Conservation (phyloP, 1,140 invertebrate genomes). For the Theocolax elegans region DNA sequence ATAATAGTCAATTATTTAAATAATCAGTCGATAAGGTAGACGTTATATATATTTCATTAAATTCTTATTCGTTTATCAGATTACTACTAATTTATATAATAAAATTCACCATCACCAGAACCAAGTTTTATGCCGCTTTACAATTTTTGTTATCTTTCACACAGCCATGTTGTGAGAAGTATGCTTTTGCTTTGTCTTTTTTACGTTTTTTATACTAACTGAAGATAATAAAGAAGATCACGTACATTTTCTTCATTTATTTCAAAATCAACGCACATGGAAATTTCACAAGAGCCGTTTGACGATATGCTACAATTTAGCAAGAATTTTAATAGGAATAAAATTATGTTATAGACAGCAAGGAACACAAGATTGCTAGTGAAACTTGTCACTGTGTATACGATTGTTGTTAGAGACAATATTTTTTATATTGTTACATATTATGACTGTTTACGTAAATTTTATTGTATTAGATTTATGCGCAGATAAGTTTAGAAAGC, state of each 20-base stretch:
- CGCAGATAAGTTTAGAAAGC: background rate
- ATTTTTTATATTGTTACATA: constrained; percentile 7
- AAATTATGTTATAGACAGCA: background rate
- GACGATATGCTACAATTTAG: constrained; percentile 15
- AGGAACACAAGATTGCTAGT: background rate
- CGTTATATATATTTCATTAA: constrained; percentile 12
- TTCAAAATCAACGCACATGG: background rate
- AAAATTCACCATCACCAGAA: constrained; percentile 40
- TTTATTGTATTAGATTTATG: constrained; percentile 1
- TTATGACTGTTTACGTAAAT: constrained; percentile 3
- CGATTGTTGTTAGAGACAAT: background rate
- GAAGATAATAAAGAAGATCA: background rate
- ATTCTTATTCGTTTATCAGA: constrained; percentile 37
- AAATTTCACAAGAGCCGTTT: constrained; percentile 3
- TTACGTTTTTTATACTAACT: constrained; percentile 40
- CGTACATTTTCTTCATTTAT: background rate
- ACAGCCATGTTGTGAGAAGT: constrained; percentile 69
- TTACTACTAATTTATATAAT: constrained; percentile 38
- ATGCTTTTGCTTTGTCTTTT: constrained; percentile 63
- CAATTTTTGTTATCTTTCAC: constrained; percentile 44
- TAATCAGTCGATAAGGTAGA: too few relatives aligned
- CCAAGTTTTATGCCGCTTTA: constrained; percentile 39
- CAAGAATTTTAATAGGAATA: constrained; percentile 1
- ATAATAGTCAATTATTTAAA: too few relatives aligned
- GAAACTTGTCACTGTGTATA: background rate